Evolutionary conservation across 2,888 invertebrate genomes (phyloP), one percentile per base, ranked within the genome.

Genomic region (Habroteleia sp.): DNA sequence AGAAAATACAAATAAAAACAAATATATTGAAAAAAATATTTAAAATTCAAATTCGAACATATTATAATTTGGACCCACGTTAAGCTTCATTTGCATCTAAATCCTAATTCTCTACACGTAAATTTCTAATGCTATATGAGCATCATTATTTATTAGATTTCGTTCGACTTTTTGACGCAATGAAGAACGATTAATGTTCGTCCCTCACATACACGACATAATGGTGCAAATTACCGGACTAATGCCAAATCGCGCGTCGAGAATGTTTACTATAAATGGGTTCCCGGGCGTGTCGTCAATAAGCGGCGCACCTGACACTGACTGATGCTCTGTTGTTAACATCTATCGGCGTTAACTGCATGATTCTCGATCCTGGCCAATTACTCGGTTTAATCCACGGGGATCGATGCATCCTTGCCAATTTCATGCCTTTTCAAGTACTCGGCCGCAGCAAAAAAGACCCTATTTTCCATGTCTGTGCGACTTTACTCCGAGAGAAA

Each of bases 251-350:
- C 14, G 27, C 20, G 4, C 25, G 27, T 10, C 4, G 10, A 14
- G 8, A n/a, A 16, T 37, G 37, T 25, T 39, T n/a, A 5, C 6
- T 27, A 8, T 37, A 52, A 54, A 54, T 27, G 39, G 27, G 31
- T 17, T 31, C 11, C 44, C 44, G 44, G 27, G 42, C 42, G 42
- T 44, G 46, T 17, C 46, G 46, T 48, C 46, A 48, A 48, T 48
- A 48, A 48, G 2, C 31, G 46, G 39, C 16, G 14, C 25, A 17
- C 5, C 31, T 8, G 46, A 48, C 20, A n/a, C 10, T 20, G 52
- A 27, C 27, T 54, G 52, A 54, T 39, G 29, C 7, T 17, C 29
- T 17, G 7, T 17, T 54, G 52, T 39, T 39, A 35, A 14, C 37
- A 52, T 52, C 37, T 37, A 37, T n/a, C 16, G 37, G 52, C 10